Base-by-base conservation (phyloP, 2,888 invertebrate species). In the Mechanitis mazaeus region DNA sequence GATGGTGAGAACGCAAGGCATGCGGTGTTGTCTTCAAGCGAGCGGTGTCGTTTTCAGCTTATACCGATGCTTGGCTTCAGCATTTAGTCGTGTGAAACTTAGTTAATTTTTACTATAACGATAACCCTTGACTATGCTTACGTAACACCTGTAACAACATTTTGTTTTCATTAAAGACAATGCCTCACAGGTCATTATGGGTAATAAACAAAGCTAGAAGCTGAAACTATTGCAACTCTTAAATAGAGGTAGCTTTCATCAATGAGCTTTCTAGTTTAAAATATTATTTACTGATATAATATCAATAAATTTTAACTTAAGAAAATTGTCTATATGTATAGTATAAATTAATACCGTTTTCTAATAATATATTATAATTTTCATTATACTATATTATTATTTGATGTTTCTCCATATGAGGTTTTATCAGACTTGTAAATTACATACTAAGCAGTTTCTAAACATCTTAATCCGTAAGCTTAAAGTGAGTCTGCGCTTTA, bases 171-270 rank as follows among this genome's bases (percentile, higher is more conserved):
- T 69, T 71, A 69, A 68, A 69, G 68, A 68, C 71, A 78, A 81
- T 69, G 69, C 65, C 68, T 86, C 87, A 87, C 73, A 76, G 75
- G 80, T 80, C 77, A 80, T 85, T 84, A 85, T 79, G 78, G 80
- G 81, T 81, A 84, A 82, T 80, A 85, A 85, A 85, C 81, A 85
- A 83, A 83, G 79, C 84, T 83, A 80, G 79, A 81, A 81, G 75
- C 79, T 75, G 75, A 82, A 85, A 85, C 83, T 81, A 84, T 84
- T 85, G 84, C 77, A 81, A 85, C 79, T 85, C 81, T 80, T 80
- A 79, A 81, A 83, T 80, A 74, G 74, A 80, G 80, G 81, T 81
- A 77, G 73, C 73, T 74, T 66, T 71, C 74, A 72, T 86, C 84
- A 85, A 75, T 80, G 68, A 70, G 77, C 74, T 81, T 74, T 68